Evolutionary conservation across 2,113 vertebrate genomes (phyloP).

Genomic region (Centropus bengalensis): DNA sequence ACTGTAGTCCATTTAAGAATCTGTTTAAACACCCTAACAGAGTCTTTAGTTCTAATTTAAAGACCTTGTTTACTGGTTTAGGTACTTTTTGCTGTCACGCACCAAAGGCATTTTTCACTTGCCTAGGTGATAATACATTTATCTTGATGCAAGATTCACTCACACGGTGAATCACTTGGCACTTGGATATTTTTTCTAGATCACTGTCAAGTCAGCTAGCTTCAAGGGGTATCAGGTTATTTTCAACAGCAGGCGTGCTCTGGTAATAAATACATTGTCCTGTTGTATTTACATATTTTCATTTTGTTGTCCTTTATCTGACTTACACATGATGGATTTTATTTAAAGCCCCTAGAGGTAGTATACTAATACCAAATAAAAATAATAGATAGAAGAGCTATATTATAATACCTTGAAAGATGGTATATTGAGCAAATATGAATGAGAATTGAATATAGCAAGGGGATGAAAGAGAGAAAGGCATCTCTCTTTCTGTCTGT

Average conservation of each 20-base stretch:
- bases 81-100: not conserved
- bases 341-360: not conserved
- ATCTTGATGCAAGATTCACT: not conserved
- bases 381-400: not conserved
- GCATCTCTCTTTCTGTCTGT: not conserved
- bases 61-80: not conserved
- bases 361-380: not conserved
- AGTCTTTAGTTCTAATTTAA: slow-evolving; percentile 20
- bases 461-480: not conserved
- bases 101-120: not conserved
- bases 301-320: not conserved
- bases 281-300: slow-evolving; percentile 47
- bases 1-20: slow-evolving; percentile 28
- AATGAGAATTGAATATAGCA: not conserved
- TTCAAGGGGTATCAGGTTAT: slow-evolving; percentile 30
- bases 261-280: slow-evolving; percentile 7
- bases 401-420: not conserved
- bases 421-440: not conserved
- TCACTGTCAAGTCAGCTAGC: slow-evolving; percentile 16
- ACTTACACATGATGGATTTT: not conserved
- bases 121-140: not conserved
- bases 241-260: slow-evolving; percentile 10
- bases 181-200: not conserved
- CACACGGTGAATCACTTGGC: not conserved
- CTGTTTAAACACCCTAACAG: not conserved